Percentiles rank a stretch among this genome's conserved stretches.
phyloP scores from a whole-genome alignment of 2,113 vertebrate genomes.

The Macaca nemestrina region DNA sequence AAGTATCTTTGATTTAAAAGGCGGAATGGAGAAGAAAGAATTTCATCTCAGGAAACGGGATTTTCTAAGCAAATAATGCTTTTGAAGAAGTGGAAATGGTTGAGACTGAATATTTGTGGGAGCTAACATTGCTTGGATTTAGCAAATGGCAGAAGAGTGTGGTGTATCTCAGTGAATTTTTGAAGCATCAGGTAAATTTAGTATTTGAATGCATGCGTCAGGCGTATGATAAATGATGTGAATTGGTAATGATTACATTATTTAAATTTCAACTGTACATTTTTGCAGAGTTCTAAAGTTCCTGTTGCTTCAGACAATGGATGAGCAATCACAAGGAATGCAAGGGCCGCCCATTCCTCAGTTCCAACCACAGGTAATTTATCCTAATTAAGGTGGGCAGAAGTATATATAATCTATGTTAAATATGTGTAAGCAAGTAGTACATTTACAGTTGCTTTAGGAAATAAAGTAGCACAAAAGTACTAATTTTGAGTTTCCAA shows the following conservation, averaged over 20 bases:
- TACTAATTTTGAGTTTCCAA: neutral
- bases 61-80: neutral
- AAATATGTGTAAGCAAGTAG: neutral
- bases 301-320: conserved; percentile 87
- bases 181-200: neutral
- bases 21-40: neutral
- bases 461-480: neutral
- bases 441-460: neutral
- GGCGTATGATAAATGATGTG: neutral
- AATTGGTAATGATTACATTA: neutral
- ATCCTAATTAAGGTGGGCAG: neutral
- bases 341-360: conserved; percentile 89
- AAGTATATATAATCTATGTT: neutral
- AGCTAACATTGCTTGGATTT: neutral
- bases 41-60: neutral
- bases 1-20: neutral
- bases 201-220: neutral
- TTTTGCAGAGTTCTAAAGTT: conserved; percentile 86
- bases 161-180: neutral
- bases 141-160: neutral
- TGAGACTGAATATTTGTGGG: neutral
- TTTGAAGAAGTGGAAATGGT: neutral
- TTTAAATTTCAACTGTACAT: conserved; percentile 38
- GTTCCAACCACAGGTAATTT: conserved; percentile 93
- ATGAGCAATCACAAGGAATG: conserved; percentile 93